Evolutionary conservation across 23 tunicate species (phyloP).

Genomic region (Corella eumyota): DNA sequence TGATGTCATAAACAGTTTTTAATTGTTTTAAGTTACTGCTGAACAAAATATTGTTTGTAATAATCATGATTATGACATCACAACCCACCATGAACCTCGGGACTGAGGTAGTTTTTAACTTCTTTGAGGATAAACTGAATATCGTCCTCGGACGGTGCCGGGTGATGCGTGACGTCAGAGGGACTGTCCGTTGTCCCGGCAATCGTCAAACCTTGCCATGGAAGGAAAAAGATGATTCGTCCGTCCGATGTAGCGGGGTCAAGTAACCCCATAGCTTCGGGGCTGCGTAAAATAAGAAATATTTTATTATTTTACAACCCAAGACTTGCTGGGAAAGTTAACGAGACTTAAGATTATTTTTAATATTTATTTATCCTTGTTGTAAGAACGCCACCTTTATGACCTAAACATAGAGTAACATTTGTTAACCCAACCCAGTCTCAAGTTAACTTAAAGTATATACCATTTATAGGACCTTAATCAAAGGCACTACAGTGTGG

Average conservation of each 20-base stretch:
- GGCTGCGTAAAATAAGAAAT: conserved; percentile 25
- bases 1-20: background rate
- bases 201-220: conserved; percentile 84
- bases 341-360: background rate
- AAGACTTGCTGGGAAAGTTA: background rate
- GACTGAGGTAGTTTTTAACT: conserved; percentile 71
- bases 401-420: no score
- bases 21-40: background rate
- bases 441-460: no score
- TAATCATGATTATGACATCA: background rate
- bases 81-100: conserved; percentile 74
- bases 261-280: conserved; percentile 82
- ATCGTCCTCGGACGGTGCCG: conserved; percentile 80
- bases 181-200: conserved; percentile 97
- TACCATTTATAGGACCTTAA: no score
- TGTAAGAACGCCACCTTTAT: background rate
- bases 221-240: conserved; percentile 84
- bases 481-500: no score
- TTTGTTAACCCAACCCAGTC: no score
- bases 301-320: background rate
- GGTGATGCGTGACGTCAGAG: conserved; percentile 59
- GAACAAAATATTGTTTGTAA: background rate
- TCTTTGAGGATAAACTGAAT: conserved; percentile 82
- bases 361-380: no score
- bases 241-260: conserved; percentile 96